Conservation (phyloP, 1,140 invertebrate species). For the Aphis gossypii region DNA sequence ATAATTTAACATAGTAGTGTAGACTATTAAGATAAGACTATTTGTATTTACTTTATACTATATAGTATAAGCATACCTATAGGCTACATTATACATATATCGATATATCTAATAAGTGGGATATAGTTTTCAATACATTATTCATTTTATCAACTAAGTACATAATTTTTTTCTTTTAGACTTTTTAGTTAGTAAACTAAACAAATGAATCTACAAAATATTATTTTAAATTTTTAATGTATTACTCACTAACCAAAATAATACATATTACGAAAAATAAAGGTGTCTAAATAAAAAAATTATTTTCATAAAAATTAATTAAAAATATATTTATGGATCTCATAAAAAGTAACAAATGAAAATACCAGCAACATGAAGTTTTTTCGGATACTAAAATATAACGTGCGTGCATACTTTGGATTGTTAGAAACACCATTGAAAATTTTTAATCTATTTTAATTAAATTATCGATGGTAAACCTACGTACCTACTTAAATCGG, state of each 20-base stretch:
- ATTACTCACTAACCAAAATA: background rate
- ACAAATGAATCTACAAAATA: background rate
- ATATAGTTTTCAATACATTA: background rate
- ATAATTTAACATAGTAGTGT: too few species aligned
- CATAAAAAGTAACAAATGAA: background rate
- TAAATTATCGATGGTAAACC: background rate
- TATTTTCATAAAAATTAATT: background rate
- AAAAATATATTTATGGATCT: background rate
- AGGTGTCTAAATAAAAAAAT: background rate
- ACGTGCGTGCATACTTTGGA: background rate
- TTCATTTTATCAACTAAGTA: background rate
- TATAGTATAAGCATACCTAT: background rate
- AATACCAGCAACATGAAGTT: background rate
- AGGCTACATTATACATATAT: background rate
- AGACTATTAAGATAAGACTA: background rate
- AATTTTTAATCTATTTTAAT: slow-evolving; percentile 33
- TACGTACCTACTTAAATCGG: slow-evolving; percentile 3
- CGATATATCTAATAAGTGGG: background rate
- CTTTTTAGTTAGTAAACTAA: background rate
- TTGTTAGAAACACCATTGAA: background rate
- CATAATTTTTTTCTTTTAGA: background rate
- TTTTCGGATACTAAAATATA: background rate
- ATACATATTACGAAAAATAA: background rate
- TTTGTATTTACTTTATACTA: background rate
- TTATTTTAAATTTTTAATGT: background rate